Base-by-base conservation (phyloP, 2,797 vertebrate species). In the Thunnus albacares region DNA sequence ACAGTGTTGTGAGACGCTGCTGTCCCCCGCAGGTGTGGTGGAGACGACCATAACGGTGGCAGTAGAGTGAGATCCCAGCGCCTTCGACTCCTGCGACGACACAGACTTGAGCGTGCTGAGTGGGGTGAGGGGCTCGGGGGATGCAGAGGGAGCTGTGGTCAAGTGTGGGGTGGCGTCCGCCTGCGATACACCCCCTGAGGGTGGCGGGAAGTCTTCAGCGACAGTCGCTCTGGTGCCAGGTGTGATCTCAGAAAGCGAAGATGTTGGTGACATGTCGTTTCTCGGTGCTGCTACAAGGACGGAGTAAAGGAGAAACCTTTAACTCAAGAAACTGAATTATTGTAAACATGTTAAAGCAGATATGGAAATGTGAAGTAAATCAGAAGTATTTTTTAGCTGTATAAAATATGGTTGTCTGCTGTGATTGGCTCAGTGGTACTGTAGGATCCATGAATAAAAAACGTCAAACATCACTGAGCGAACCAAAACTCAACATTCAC, bases 1-100 rank as follows among this genome's bases (percentile, higher is more conserved):
- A 99, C 98, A 97, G 92, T 97, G 97, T 74, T 98, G 97, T 12
- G 97, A 99, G 67, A 98, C 91, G 88, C 97, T 98, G 94, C 96
- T 98, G 93, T 96, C 97, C 71, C 95, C 96, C 5, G 95, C 95
- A 51, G 95, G 94, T 3, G 93, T 95, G 64, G 94, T 94, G 81
- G 92, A 94, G 18, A 92, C 80, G 51, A 92, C 89, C 85, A 73
- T 88, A 14, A 91, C 81, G 11, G 62, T 72, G 84, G 91, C 93
- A 0, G 71, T 91, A 52, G 90, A 83, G 75, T 93, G 87, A 51
- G 93, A 90, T 51, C 89, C 92, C 60, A 81, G 11, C 0, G 86
- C 81, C 82, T 92, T 86, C 0, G 85, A 93, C 79, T 92, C 90
- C 66, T 90, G 83, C 9, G 94, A 90, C 0, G 90, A 35, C 41